These are phyloP conservation scores for Bostrychus sinensis DNA, from an alignment of 2,113 vertebrate genomes.

Conservation along the genomic window DNA sequence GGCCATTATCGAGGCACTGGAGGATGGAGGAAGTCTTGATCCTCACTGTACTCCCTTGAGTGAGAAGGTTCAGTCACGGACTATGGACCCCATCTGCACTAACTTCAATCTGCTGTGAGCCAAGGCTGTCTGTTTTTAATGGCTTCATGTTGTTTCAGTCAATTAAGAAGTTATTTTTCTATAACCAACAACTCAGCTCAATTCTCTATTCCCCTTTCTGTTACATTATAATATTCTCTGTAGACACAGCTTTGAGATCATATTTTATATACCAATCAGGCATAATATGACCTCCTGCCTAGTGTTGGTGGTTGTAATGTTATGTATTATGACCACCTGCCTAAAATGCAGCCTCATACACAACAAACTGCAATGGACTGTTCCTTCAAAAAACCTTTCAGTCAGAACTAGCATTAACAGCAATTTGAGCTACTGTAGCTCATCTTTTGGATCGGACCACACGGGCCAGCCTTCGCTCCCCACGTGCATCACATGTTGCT, in stretches of 20 bases:
- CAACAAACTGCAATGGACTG: too few species aligned
- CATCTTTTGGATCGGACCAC: too few species aligned
- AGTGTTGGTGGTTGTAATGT: too few species aligned
- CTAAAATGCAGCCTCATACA: too few species aligned
- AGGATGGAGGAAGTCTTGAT: conserved; percentile 52
- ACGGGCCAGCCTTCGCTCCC: too few species aligned
- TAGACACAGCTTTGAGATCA: background rate
- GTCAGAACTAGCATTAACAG: too few species aligned
- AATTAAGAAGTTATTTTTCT: conserved; percentile 12
- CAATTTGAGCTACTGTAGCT: too few species aligned
- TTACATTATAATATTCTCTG: background rate
- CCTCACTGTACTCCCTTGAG: conserved; percentile 19
- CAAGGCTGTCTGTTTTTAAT: conserved; percentile 22
- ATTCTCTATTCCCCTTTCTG: background rate
- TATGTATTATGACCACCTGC: too few species aligned
- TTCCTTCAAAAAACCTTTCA: too few species aligned
- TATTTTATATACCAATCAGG: background rate
- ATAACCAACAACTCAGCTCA: background rate
- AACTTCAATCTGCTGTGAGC: conserved; percentile 11
- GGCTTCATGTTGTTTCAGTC: conserved; percentile 4
- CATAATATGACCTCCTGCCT: background rate
- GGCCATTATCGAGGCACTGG: conserved; percentile 59
- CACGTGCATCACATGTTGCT: too few species aligned
- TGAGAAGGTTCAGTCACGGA: conserved; percentile 32
- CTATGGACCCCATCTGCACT: conserved; percentile 18